These are phyloP conservation scores for Plagiodera versicolora DNA, from an alignment of 2,888 invertebrate species.

Conservation along the genomic window DNA sequence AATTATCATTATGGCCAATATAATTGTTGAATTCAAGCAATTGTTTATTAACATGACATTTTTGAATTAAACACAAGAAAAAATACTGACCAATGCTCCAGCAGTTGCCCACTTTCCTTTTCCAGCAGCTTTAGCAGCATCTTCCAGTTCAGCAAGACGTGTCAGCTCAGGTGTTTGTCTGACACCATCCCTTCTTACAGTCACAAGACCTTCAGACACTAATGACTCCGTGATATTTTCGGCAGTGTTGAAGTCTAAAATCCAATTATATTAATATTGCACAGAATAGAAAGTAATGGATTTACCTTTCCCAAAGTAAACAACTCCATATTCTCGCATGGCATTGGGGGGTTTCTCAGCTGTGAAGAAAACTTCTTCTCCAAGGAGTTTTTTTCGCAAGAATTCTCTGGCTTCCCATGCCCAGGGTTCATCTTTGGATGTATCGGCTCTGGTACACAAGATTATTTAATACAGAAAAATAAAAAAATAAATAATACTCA, in stretches of 20 bases:
- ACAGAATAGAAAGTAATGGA: background rate
- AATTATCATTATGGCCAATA: too few species aligned
- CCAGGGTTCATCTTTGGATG: conserved; percentile 86
- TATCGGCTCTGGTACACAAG: conserved; percentile 59
- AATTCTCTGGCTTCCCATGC: conserved; percentile 98
- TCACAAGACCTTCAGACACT: conserved; percentile 86
- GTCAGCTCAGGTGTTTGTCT: conserved; percentile 67
- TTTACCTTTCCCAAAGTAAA: conserved; percentile 82
- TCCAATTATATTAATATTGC: background rate
- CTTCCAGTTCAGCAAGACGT: conserved; percentile 82
- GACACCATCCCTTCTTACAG: conserved; percentile 72
- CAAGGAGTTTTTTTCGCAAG: conserved; percentile 87
- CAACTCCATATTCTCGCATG: conserved; percentile 83
- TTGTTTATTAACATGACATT: too few species aligned
- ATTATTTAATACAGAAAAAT: background rate
- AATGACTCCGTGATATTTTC: conserved; percentile 89
- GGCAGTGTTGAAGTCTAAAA: conserved; percentile 62
- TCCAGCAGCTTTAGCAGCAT: conserved; percentile 82
- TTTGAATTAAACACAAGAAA: too few species aligned
- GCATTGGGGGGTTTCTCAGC: conserved; percentile 82
- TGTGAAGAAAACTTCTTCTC: conserved; percentile 84
- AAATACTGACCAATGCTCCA: conserved; percentile 1
- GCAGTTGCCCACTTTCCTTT: conserved; percentile 75
- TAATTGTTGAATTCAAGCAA: background rate
- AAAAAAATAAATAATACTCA: conserved; percentile 21